Base-by-base conservation (phyloP, 2,113 vertebrate genomes). In the Atherinomorus stipes region DNA sequence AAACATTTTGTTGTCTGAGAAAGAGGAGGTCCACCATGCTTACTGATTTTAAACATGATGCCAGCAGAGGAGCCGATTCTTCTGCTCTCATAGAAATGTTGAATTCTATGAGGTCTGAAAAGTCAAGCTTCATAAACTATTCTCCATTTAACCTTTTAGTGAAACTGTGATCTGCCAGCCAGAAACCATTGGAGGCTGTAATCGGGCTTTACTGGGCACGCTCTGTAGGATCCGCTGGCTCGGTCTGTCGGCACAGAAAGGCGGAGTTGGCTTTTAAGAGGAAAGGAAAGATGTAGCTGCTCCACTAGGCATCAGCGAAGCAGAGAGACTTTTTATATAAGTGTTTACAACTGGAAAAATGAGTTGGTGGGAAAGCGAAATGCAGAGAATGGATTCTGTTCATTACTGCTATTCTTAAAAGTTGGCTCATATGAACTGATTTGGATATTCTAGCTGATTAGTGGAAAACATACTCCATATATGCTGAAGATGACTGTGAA, bases 261-360 rank as follows among this genome's bases (percentile, higher is more conserved):
- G 65, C 21, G 50, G 76, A 26, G 54, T 58, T 22, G 45, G 54
- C 77, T 78, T 88, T 80, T 44, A 54, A 78, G 69, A 67, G 28
- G 67, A 78, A 58, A 86, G 69, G 67, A 82, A 80, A 84, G 67
- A 71, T 18, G 45, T 58, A 53, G 74, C 62, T 40, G 85, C 80
- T 84, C 15, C 51, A 68, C 75, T 84, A 80, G 67, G 64, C 52
- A n/a, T 78, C 85, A 81, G 64, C 22, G 71, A 88, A 84, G 89
- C 89, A 72, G 63, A 80, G 70, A 86, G 70, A 71, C 78, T 76
- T 78, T 34, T 85, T 65, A 82, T 80, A 58, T 2, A 47, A 15
- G 72, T 60, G 54, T 62, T 69, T 44, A 63, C 68, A 38, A 21
- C 53, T 44, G 70, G 31, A 59, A 52, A 52, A 26, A 28, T 59